Percentiles rank a stretch among this genome's conserved stretches.
phyloP scores from a whole-genome alignment of 2,797 vertebrate genomes.

The Cercopithecus neglectus region DNA sequence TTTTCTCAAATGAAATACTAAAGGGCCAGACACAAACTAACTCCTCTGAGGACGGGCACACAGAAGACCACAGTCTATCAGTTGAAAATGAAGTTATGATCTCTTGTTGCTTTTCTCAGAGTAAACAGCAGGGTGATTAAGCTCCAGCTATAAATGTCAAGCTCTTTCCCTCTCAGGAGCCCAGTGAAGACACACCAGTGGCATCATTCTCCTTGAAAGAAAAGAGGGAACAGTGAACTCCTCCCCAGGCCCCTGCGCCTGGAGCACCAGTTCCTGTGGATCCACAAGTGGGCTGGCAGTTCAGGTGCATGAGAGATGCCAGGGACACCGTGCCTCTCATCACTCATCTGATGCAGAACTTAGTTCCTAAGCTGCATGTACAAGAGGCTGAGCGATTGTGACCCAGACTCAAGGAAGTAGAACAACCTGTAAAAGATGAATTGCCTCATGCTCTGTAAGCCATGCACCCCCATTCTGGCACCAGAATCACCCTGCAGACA shows the following conservation, averaged over 20 bases:
- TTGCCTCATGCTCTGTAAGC: background rate
- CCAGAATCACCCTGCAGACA: background rate
- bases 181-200: background rate
- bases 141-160: background rate
- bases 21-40: background rate
- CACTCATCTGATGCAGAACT: background rate
- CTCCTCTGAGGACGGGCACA: background rate
- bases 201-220: background rate
- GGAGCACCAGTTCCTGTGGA: fast-evolving
- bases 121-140: background rate
- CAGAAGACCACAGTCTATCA: background rate
- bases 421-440: fast-evolving
- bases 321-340: fast-evolving
- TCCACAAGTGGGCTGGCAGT: background rate
- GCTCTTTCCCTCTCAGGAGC: background rate
- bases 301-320: fast-evolving
- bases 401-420: background rate
- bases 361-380: background rate
- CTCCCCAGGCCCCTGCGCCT: background rate
- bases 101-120: background rate
- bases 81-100: background rate
- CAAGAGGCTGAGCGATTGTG: background rate
- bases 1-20: background rate
- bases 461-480: fast-evolving
- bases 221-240: background rate